Evolutionary conservation across 1,140 invertebrate genomes (phyloP), one percentile per base, ranked within the genome.

Genomic region (Galendromus occidentalis): DNA sequence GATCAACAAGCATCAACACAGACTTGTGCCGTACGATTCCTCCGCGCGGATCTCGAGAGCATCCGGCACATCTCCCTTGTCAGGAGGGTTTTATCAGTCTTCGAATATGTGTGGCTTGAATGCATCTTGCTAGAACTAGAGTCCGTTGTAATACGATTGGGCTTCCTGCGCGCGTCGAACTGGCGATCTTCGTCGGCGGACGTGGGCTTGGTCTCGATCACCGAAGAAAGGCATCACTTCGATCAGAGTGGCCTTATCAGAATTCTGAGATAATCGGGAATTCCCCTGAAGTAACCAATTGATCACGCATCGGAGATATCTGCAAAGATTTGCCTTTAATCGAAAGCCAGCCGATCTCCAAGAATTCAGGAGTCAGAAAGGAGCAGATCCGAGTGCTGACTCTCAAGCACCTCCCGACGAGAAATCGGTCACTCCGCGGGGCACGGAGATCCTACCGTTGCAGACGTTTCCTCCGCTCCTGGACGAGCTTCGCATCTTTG

Each of bases 401-500:
- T n/a, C n/a, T n/a, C n/a, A n/a, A n/a, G n/a, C n/a, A n/a, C n/a
- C n/a, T n/a, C n/a, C n/a, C n/a, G n/a, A n/a, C n/a, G n/a, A n/a
- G n/a, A n/a, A n/a, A n/a, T n/a, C n/a, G n/a, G n/a, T n/a, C n/a
- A n/a, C n/a, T n/a, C n/a, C n/a, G n/a, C n/a, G n/a, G n/a, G n/a
- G n/a, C n/a, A n/a, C n/a, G n/a, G n/a, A n/a, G n/a, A n/a, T 6
- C 6, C 28, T 87, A 91, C 55, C 80, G 81, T 73, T 91, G 87
- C 45, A 92, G 76, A 59, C 82, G 80, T 68, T 82, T 77, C 28
- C 87, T 80, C 68, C 87, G 77, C 68, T 83, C 82, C 75, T 90
- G 87, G 28, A 91, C 88, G 71, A 90, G 80, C 71, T 82, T 81
- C 0, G 84, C 81, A 74, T 88, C 86, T 86, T 88, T 88, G 77